Evolutionary conservation across 2,113 vertebrate species (phyloP).

Genomic region (Proterorhinus semilunaris): DNA sequence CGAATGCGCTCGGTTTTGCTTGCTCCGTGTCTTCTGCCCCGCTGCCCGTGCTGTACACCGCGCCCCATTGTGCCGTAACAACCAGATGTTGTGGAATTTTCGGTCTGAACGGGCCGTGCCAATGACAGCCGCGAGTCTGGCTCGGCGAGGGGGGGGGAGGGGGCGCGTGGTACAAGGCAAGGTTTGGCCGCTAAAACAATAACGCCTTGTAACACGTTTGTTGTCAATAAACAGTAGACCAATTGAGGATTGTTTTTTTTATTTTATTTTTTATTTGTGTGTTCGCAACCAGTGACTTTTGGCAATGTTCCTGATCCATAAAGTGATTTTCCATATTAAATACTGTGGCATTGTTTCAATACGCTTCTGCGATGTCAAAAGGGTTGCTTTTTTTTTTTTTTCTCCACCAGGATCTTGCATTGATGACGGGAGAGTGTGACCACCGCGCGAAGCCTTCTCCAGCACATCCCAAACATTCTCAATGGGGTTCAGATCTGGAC

Average conservation of each 20-base stretch:
- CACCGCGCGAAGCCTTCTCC: too few species aligned
- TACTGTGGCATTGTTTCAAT: too few species aligned
- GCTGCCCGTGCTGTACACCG: conserved; percentile 30
- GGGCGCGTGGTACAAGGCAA: conserved; percentile 63
- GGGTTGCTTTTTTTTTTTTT: too few species aligned
- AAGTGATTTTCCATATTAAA: too few species aligned
- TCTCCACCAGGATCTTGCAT: too few species aligned
- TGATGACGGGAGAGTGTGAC: too few species aligned
- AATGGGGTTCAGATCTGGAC: too few species aligned
- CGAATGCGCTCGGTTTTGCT: conserved; percentile 41
- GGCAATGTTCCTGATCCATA: too few species aligned
- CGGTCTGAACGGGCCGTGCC: conserved; percentile 80
- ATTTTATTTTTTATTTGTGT: neutral
- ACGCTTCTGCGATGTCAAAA: too few species aligned
- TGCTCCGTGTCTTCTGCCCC: conserved; percentile 54
- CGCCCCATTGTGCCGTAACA: conserved; percentile 84
- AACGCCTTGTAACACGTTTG: conserved; percentile 10
- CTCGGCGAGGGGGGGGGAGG: conserved; percentile 31
- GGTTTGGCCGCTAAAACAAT: neutral
- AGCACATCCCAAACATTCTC: too few species aligned
- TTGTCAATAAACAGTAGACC: neutral
- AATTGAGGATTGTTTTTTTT: neutral
- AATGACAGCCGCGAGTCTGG: conserved; percentile 79
- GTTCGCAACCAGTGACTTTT: neutral
- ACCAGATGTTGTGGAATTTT: conserved; percentile 95